These are phyloP conservation scores for Caenorhabditis sinica DNA, from an alignment of 2,888 invertebrate species.

Conservation along the genomic window DNA sequence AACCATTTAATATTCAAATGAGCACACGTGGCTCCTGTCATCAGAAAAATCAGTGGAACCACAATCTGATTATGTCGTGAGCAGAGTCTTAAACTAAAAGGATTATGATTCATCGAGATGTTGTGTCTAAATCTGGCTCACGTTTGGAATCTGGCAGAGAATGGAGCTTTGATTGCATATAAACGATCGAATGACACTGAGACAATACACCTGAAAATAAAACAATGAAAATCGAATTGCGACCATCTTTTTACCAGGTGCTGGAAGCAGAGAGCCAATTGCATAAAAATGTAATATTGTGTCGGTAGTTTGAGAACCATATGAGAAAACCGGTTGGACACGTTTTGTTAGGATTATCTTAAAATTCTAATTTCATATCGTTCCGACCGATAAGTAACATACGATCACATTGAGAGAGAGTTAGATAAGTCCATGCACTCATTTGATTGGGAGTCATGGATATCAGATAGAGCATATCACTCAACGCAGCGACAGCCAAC, in stretches of 20 bases:
- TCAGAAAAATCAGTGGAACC: constrained; percentile 66
- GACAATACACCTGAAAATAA: constrained; percentile 72
- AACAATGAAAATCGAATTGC: neutral
- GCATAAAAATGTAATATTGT: constrained; percentile 70
- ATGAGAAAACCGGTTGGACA: constrained; percentile 48
- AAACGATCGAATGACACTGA: constrained; percentile 76
- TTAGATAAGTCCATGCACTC: constrained; percentile 58
- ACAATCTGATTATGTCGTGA: constrained; percentile 59
- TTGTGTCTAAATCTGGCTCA: constrained; percentile 29
- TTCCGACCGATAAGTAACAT: neutral
- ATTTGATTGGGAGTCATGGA: constrained; percentile 73
- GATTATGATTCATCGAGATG: constrained; percentile 11
- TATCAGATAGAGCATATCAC: constrained; percentile 74
- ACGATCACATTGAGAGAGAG: constrained; percentile 39
- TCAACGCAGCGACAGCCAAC: constrained; percentile 72
- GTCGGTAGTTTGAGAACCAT: constrained; percentile 69
- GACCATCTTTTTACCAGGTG: constrained; percentile 74
- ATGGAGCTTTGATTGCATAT: constrained; percentile 77
- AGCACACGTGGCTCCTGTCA: constrained; percentile 64
- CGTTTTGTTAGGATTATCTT: constrained; percentile 41
- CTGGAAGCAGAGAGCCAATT: constrained; percentile 76
- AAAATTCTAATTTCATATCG: neutral
- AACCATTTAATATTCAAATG: constrained; percentile 71
- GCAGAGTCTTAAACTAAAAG: constrained; percentile 48
- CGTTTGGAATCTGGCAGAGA: constrained; percentile 68